phyloP scores from a whole-genome alignment of 1,140 invertebrate genomes.

The Meloidogyne floridensis region DNA sequence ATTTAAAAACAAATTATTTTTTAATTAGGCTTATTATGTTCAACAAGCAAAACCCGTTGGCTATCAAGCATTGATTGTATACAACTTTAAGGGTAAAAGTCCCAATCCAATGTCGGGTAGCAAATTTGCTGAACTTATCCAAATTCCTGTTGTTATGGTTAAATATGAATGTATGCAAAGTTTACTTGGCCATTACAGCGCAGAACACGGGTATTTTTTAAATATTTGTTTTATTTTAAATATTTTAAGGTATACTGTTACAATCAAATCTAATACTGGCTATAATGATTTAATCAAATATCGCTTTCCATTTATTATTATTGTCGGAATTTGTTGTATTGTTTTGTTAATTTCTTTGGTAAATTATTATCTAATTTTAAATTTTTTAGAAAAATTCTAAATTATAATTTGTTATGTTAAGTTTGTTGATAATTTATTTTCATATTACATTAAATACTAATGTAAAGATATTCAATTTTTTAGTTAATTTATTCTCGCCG shows the following conservation, averaged over 20 bases:
- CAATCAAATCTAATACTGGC: slow-evolving; percentile 59
- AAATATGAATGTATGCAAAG: slow-evolving; percentile 57
- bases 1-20: no score
- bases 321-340: slow-evolving; percentile 63
- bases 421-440: slow-evolving; percentile 19
- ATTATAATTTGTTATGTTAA: slow-evolving; percentile 37
- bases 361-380: slow-evolving; percentile 16
- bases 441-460: no score
- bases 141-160: slow-evolving; percentile 64
- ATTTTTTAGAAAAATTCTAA: slow-evolving; percentile 14
- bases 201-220: slow-evolving; percentile 49
- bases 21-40: slow-evolving; percentile 50
- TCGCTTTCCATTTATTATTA: slow-evolving; percentile 62
- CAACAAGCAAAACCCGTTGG: slow-evolving; percentile 43
- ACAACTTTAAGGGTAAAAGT: slow-evolving; percentile 43
- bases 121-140: slow-evolving; percentile 51
- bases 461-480: no score
- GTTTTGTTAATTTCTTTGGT: slow-evolving; percentile 62
- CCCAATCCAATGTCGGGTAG: slow-evolving; percentile 62
- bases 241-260: slow-evolving; percentile 51
- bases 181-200: slow-evolving; percentile 51
- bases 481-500: no score
- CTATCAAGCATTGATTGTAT: slow-evolving; percentile 58
- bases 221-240: not conserved
- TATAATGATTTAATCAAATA: slow-evolving; percentile 65